A percentile compares a stretch with the other conserved stretches of the same genome.
These are phyloP conservation scores for Phylloscopus collybita DNA, from an alignment of 2,797 vertebrate genomes.

Conservation along the genomic window DNA sequence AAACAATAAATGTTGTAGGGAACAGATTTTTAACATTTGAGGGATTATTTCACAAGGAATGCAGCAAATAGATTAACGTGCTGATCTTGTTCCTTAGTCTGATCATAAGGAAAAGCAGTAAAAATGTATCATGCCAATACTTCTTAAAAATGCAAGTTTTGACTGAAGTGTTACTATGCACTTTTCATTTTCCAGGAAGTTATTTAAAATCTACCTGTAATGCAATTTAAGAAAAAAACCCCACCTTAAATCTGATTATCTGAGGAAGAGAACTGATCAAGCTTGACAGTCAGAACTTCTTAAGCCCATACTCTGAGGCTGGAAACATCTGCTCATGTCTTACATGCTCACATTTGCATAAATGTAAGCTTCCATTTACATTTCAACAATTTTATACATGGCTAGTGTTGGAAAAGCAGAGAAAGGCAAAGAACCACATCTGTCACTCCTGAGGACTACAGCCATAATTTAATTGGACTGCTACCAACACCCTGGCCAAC, in stretches of 20 bases:
- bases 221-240: slow-evolving; percentile 14
- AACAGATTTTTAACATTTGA: slow-evolving; percentile 5
- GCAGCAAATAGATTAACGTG: not conserved
- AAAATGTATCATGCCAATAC: not conserved
- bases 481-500: not conserved
- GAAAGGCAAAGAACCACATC: not conserved
- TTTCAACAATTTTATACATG: not conserved
- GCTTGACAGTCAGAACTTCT: not conserved
- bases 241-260: not conserved
- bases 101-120: slow-evolving; percentile 30
- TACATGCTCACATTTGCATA: not conserved
- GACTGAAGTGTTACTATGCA: not conserved
- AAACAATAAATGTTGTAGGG: not conserved
- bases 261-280: not conserved
- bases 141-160: not conserved
- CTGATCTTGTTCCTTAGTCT: slow-evolving; percentile 9
- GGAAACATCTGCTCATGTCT: not conserved
- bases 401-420: not conserved
- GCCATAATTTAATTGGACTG: not conserved
- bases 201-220: slow-evolving; percentile 25
- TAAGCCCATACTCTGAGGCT: not conserved
- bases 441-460: not conserved
- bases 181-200: not conserved
- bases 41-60: not conserved
- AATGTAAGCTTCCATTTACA: not conserved